phyloP scores from a whole-genome alignment of 2,113 vertebrate genomes.

The Hemichromis elongatus region DNA sequence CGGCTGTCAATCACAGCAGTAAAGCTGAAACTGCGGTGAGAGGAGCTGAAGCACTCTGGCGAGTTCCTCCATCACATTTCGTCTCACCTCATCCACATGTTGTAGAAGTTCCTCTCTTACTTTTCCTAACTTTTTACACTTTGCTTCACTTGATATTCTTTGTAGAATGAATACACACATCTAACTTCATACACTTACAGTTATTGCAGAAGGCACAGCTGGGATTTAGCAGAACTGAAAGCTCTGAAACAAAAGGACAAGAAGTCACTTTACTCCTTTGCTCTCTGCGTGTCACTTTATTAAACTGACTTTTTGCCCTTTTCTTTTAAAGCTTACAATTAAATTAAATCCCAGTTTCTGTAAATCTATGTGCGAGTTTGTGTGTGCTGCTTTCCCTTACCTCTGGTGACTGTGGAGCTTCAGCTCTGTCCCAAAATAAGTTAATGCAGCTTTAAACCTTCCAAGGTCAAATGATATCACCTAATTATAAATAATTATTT shows the following conservation, averaged over 20 bases:
- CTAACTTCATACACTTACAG: neutral
- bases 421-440: neutral
- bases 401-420: neutral
- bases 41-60: neutral
- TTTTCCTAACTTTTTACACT: neutral
- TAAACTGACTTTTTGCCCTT: neutral
- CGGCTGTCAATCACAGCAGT: slow-evolving; percentile 2
- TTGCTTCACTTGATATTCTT: neutral
- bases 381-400: neutral
- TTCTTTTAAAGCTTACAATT: neutral
- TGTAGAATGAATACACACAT: neutral
- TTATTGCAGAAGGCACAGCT: neutral
- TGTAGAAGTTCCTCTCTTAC: neutral
- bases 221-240: neutral
- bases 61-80: slow-evolving; percentile 3
- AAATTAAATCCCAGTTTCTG: neutral
- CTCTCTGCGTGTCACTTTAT: neutral
- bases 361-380: rapidly evolving
- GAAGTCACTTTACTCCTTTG: neutral
- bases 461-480: neutral
- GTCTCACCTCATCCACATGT: neutral
- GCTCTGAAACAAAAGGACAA: neutral
- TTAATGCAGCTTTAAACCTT: neutral
- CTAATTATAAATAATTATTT: neutral
- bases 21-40: neutral